These are phyloP conservation scores for Coregonus sp. DNA, from an alignment of 2,797 vertebrate species.

Conservation along the genomic window DNA sequence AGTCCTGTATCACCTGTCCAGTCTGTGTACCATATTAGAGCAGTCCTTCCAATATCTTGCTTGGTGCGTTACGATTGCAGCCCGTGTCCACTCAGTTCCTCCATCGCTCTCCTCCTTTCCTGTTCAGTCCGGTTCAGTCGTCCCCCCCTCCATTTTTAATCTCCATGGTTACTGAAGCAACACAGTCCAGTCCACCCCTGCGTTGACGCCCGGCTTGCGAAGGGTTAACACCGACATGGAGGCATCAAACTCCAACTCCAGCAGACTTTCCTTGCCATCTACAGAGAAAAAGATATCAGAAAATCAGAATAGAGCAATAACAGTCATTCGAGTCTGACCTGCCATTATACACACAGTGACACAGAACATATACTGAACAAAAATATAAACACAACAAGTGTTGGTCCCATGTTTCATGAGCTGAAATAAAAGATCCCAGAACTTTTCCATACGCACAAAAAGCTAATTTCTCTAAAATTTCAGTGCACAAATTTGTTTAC, in stretches of 20 bases:
- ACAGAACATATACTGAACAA: neutral
- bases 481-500: too few relatives aligned
- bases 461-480: too few relatives aligned
- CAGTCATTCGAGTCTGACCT: neutral
- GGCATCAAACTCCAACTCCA: slow-evolving; percentile 85
- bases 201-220: slow-evolving; percentile 86
- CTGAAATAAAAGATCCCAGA: too few relatives aligned
- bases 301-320: neutral
- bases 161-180: slow-evolving; percentile 75
- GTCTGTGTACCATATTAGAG: slow-evolving; percentile 23
- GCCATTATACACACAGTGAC: neutral
- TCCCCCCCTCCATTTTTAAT: neutral
- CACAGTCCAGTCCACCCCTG: slow-evolving; percentile 82
- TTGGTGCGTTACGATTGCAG: slow-evolving; percentile 39
- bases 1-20: slow-evolving; percentile 12
- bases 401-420: too few relatives aligned
- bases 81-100: slow-evolving; percentile 13
- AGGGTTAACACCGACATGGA: slow-evolving; percentile 83
- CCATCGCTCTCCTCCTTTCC: slow-evolving; percentile 7
- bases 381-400: neutral
- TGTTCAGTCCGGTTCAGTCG: neutral
- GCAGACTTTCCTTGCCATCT: slow-evolving; percentile 74
- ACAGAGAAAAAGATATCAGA: slow-evolving; percentile 13
- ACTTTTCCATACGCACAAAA: too few relatives aligned
- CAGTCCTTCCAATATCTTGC: slow-evolving; percentile 29